Evolutionary conservation across 35 echinoderm and acorn worm species (phyloP), one percentile per base, ranked within the genome.

Genomic region (Lytechinus pictus): DNA sequence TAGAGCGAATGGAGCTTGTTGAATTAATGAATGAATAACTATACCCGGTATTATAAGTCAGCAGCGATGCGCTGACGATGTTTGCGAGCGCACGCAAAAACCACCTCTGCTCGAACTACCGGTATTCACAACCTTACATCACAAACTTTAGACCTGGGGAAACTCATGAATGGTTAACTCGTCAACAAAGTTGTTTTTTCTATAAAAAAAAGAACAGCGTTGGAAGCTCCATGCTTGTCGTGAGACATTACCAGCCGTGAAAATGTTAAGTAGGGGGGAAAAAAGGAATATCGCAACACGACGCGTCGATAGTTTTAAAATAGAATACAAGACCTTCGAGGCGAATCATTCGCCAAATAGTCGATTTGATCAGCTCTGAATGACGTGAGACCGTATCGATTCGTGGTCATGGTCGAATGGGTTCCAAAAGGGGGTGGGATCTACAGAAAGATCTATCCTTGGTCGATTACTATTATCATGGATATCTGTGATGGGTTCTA

Each of bases 11-110:
- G 6, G 21, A 79, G 66, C 66, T 79, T 24, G 66, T 79, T 79
- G 66, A 79, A 79, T 79, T 24, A 79, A 79, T 79, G 66, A n/a
- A 79, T 79, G n/a, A 79, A 79, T 79, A 79, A 79, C 66, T n/a
- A 79, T 24, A 79, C 66, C 16, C 5, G 13, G 56, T 13, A 44
- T 44, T 44, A 44, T 44, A 4, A 79, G 66, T 24, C 66, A 16
- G 66, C 21, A 16, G 16, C 66, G 66, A 79, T 79, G 19, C 66
- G 66, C 19, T 24, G 8, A 79, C 66, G 56, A 58, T 58, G 56
- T 58, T 58, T 0, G 13, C 9, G 56, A 58, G 56, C 5, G 13
- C 13, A 58, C 13, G 56, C 9, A 11, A 58, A 58, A 9, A 13
- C 56, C 1, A 9, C 13, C 9, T 0, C 56, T 58, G 56, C 56